Evolutionary conservation across 1,140 invertebrate species (phyloP).

Genomic region (Ostrea edulis): DNA sequence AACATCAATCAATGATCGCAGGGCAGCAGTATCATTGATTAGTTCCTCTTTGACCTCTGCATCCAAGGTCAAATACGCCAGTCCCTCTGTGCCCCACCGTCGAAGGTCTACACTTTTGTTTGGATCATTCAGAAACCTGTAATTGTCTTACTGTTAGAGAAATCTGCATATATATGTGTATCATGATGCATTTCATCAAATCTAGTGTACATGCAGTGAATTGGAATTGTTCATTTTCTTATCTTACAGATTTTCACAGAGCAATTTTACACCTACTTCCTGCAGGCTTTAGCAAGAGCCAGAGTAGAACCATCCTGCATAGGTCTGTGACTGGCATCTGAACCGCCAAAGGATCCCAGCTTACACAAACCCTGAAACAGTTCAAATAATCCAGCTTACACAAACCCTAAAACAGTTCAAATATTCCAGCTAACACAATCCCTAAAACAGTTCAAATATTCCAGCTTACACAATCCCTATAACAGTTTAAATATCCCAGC

Average conservation of each 20-base stretch:
- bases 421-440: constrained; percentile 91
- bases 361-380: constrained; percentile 92
- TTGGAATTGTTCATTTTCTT: neutral
- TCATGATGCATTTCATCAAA: neutral
- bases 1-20: constrained; percentile 93
- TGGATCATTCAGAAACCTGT: constrained; percentile 91
- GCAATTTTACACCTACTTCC: constrained; percentile 78
- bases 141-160: constrained; percentile 22
- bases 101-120: constrained; percentile 93
- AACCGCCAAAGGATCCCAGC: constrained; percentile 96
- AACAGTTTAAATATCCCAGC: constrained; percentile 91
- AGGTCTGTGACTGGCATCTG: constrained; percentile 94
- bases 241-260: neutral
- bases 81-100: constrained; percentile 97
- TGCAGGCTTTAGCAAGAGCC: constrained; percentile 96
- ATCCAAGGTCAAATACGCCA: constrained; percentile 98
- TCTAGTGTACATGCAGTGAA: neutral
- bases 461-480: neutral
- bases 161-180: neutral
- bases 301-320: constrained; percentile 96
- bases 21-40: constrained; percentile 90
- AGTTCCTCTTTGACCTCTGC: constrained; percentile 99
- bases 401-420: constrained; percentile 82
- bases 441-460: too few relatives aligned
- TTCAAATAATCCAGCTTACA: neutral